Conservation (phyloP, 2,113 vertebrate species). For the Euleptes europaea region DNA sequence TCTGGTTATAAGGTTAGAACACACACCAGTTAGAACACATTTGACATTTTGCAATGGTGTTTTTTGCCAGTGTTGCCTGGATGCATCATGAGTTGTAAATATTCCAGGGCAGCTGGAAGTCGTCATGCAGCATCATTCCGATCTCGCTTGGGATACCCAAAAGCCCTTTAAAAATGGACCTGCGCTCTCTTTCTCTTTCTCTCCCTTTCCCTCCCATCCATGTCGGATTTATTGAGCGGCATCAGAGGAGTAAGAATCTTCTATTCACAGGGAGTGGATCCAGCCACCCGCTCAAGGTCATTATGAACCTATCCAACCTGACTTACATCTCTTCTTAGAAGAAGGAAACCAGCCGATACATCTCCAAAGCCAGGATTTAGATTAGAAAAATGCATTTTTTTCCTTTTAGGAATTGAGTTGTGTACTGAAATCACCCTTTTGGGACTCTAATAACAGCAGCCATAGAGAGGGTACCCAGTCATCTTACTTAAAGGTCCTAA, state of each 20-base stretch:
- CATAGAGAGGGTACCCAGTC: neutral
- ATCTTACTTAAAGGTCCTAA: neutral
- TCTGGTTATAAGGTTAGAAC: neutral
- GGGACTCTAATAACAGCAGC: neutral
- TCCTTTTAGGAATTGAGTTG: too few relatives aligned
- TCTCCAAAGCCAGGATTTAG: neutral
- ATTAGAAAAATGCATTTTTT: neutral
- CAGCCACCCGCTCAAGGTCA: neutral
- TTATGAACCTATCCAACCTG: too few relatives aligned
- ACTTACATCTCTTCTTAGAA: neutral
- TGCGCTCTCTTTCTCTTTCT: neutral
- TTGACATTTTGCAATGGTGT: neutral
- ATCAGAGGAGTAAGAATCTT: neutral
- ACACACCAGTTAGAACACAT: neutral
- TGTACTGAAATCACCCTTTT: neutral
- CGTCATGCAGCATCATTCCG: conserved; percentile 25
- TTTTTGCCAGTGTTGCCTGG: conserved; percentile 32
- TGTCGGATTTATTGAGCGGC: neutral
- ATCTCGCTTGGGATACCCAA: neutral
- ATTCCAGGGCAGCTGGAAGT: conserved; percentile 64
- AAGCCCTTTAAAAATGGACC: neutral
- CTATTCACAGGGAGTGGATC: neutral
- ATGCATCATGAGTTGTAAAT: conserved; percentile 29
- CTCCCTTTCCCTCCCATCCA: neutral
- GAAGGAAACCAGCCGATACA: neutral